Base-by-base conservation (phyloP, 2,797 vertebrate species). In the Rhinichthys osculus region DNA sequence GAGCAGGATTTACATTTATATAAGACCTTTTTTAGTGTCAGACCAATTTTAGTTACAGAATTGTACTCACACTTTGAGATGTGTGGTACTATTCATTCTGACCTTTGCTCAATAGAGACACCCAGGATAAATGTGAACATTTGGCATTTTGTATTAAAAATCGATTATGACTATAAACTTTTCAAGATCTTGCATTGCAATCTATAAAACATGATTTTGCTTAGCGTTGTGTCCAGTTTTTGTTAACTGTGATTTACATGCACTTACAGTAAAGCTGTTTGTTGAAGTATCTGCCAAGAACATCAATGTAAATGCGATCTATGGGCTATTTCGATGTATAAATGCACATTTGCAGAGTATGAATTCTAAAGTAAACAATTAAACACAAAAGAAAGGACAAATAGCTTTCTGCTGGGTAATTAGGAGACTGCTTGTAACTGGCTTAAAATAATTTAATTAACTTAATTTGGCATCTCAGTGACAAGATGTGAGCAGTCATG, bases 71-170 rank as follows among this genome's bases (percentile, higher is more conserved):
- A 72, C 33, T 27, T 21, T 54, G 27, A n/a, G 19, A 62, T 42
- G 10, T 72, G 69, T 23, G 27, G 7, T 78, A 77, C 11, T 40
- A 14, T 54, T 7, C 10, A 0, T 78, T 67, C 23, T 69, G 62
- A 40, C 73, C 82, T 69, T 78, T 69, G 5, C 30, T 76, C 30
- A 52, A 47, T 50, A 76, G 42, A 47, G 30, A 67, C 40, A 21
- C n/a, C 38, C 30, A 52, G 42, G 54, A 77, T 84, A 77, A 84
- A 52, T 84, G 59, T 77, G 62, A 77, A 47, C 16, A 33, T 85
- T 78, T 85, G 74, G 83, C 64, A 70, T 78, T 83, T 78, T 71
- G 38, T 35, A 42, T 35, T 57, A 38, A 71, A 9, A 79, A 71
- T 85, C 2, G 14, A 78, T 78, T 79, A 59, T 44, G 16, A 35